Base-by-base conservation (phyloP, 1,140 invertebrate species). In the Arion vulgaris region DNA sequence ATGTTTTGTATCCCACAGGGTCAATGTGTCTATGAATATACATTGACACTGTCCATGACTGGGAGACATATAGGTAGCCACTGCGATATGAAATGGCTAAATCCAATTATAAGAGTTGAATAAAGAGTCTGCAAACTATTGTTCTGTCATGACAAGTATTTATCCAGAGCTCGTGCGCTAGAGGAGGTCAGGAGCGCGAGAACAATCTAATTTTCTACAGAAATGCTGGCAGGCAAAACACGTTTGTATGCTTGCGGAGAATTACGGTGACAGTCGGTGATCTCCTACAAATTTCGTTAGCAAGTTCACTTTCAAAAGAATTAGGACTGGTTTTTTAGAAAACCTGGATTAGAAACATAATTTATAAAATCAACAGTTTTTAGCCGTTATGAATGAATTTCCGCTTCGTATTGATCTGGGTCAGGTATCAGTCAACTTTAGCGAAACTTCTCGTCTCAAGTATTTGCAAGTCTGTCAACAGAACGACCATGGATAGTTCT, bases 261-360 rank as follows among this genome's bases (percentile, higher is more conserved):
- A 68, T 68, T 79, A n/a, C 57, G 51, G 36, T 2, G 45, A 49
- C 34, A 32, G 41, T 2, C 49, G 23, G 73, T 7, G 49, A 49
- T 68, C 76, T 26, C 17, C 41, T 2, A 36, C 53, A 79, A 79
- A 79, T 68, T 66, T 66, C 34, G 76, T 79, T 79, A 79, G 57
- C 51, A 68, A 66, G 76, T 79, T 23, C 76, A 66, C 76, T 79
- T 38, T 79, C 76, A 38, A 79, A 34, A 41, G 57, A 66, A 79
- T 79, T 79, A 79, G 74, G 13, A 26, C 5, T 2, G 13, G 9
- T 41, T 45, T 72, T 36, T 34, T 41, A 72, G 26, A 72, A 45
- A 72, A 72, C 39, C 53, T 41, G 53, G 11, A 75, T 13, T 49
- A 15, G 28, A 49, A 41, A 32, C 45, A 53, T 45, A 32, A 28